A percentile compares a stretch with the other conserved stretches of the same genome.
Conservation (phyloP, 1,140 invertebrate species). For the Lepidurus arcticus region DNA sequence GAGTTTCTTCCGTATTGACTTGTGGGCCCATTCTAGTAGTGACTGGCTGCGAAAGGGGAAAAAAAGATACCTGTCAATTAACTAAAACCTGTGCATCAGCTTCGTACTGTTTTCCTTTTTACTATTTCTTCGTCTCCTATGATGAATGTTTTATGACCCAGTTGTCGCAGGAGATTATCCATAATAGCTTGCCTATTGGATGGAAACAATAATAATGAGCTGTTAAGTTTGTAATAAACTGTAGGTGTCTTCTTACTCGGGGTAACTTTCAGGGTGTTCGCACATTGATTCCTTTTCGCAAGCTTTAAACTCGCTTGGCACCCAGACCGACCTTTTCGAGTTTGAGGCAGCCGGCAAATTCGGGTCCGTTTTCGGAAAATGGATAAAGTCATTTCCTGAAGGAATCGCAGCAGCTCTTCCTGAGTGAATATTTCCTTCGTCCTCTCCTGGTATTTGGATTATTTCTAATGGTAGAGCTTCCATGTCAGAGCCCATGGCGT, state of each 20-base stretch:
- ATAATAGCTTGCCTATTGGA: neutral
- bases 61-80: neutral
- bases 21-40: neutral
- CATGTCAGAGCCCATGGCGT: neutral
- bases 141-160: neutral
- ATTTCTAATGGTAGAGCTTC: neutral
- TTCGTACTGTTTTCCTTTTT: neutral
- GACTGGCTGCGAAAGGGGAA: neutral
- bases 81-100: neutral
- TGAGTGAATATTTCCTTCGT: neutral
- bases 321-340: neutral
- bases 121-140: neutral
- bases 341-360: neutral
- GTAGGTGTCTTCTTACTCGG: neutral
- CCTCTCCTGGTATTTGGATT: neutral
- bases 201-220: neutral
- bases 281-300: neutral
- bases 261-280: neutral
- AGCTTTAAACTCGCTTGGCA: neutral
- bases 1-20: neutral
- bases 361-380: neutral
- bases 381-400: neutral
- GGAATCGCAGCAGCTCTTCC: neutral
- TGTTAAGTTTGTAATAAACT: neutral
- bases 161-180: neutral